Evolutionary conservation across 2,888 invertebrate species (phyloP).

Genomic region (Sturmia bella): DNA sequence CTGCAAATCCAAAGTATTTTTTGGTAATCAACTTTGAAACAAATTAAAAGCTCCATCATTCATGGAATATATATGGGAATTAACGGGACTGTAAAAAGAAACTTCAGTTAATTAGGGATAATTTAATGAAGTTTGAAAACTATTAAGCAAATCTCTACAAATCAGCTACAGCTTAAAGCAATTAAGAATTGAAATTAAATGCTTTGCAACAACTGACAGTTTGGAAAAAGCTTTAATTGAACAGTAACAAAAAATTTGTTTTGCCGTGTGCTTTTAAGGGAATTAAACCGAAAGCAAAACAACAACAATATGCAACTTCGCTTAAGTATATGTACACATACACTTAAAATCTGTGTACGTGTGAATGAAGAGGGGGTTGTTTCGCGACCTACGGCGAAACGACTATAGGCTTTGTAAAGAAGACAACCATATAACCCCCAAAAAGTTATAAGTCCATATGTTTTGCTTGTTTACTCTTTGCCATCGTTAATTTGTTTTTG

Average conservation of each 20-base stretch:
- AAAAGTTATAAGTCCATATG: conserved; percentile 45
- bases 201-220: not conserved
- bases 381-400: conserved; percentile 57
- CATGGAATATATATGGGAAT: no score
- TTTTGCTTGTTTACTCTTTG: conserved; percentile 63
- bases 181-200: not conserved
- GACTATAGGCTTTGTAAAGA: conserved; percentile 62
- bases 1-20: not conserved
- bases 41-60: conserved; percentile 30
- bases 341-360: conserved; percentile 52
- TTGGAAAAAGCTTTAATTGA: conserved; percentile 61
- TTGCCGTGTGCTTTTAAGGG: conserved; percentile 31
- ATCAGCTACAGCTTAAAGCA: no score
- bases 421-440: conserved; percentile 48
- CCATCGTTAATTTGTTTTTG: conserved; percentile 31
- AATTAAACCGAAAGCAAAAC: conserved; percentile 19
- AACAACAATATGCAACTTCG: conserved; percentile 33
- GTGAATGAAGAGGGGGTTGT: conserved; percentile 69
- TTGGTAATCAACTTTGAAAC: not conserved
- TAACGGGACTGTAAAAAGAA: no score
- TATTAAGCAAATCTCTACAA: no score
- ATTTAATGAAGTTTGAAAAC: no score
- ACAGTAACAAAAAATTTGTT: conserved; percentile 38
- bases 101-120: no score
- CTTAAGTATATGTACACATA: conserved; percentile 35